Conservation (phyloP, 2,113 vertebrate genomes). For the Sturnira hondurensis region DNA sequence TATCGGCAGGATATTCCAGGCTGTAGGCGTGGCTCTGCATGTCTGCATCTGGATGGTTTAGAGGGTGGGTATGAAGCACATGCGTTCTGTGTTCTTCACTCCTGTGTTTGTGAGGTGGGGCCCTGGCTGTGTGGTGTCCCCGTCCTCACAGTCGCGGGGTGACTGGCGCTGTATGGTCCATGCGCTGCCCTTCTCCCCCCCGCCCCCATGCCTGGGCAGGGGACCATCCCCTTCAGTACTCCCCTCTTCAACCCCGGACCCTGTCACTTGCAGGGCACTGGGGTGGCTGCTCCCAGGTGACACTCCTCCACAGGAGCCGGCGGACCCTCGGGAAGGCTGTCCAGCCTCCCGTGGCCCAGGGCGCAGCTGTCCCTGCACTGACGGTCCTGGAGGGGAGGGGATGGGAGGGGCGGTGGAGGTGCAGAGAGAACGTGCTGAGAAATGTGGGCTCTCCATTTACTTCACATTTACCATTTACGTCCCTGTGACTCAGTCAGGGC, state of each 20-base stretch:
- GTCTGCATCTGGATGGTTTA: neutral
- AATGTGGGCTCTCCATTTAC: neutral
- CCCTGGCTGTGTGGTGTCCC: no score
- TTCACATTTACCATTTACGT: neutral
- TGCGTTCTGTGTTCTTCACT: neutral
- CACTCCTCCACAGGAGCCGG: no score
- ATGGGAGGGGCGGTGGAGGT: no score
- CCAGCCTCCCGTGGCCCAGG: no score
- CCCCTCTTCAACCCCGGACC: neutral
- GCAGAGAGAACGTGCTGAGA: no score
- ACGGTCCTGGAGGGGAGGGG: neutral
- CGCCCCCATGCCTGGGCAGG: neutral
- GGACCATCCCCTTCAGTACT: no score
- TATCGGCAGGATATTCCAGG: no score
- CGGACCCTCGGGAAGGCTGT: no score
- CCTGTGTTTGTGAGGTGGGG: neutral
- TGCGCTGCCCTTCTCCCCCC: neutral
- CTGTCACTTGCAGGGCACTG: neutral
- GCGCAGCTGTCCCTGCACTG: no score
- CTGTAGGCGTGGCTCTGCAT: neutral
- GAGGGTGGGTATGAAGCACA: no score
- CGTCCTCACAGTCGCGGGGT: neutral
- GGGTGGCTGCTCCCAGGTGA: no score
- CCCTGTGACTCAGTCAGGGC: neutral
- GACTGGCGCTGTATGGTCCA: neutral